Percentiles rank a stretch among this genome's conserved stretches.
These are phyloP conservation scores for Crypturellus tataupa DNA, from an alignment of 2,797 vertebrate species.

Conservation along the genomic window DNA sequence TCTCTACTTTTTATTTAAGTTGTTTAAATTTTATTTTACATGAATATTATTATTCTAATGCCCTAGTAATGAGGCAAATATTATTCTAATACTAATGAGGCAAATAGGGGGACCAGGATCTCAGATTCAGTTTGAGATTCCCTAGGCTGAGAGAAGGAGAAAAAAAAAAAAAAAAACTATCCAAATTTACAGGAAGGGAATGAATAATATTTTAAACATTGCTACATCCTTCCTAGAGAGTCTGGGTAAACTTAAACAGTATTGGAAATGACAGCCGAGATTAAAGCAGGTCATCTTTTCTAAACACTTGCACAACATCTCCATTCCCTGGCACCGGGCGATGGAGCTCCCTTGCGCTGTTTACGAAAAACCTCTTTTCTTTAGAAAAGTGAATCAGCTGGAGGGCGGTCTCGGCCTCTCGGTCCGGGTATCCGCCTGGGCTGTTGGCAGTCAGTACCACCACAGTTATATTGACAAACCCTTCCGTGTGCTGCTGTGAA, in stretches of 20 bases:
- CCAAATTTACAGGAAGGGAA: slow-evolving; percentile 27
- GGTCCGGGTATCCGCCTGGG: slow-evolving; percentile 32
- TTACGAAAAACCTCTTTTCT: neutral
- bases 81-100: too few species aligned
- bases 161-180: neutral
- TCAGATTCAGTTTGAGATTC: slow-evolving; percentile 17
- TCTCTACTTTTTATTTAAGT: neutral
- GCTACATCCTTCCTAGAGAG: slow-evolving; percentile 59
- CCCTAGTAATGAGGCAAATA: neutral
- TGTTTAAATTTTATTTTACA: neutral
- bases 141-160: slow-evolving; percentile 6
- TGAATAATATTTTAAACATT: slow-evolving; percentile 34
- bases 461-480: neutral
- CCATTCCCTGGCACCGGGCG: neutral
- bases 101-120: neutral
- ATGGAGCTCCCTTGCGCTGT: neutral
- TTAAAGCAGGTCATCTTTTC: slow-evolving; percentile 35
- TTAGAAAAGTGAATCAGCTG: neutral
- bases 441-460: neutral
- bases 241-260: neutral
- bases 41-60: neutral
- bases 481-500: neutral
- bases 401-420: neutral
- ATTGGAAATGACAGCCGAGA: slow-evolving; percentile 46
- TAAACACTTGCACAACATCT: slow-evolving; percentile 54